phyloP scores from a whole-genome alignment of 2,113 vertebrate genomes.

The Ranitomeya variabilis region DNA sequence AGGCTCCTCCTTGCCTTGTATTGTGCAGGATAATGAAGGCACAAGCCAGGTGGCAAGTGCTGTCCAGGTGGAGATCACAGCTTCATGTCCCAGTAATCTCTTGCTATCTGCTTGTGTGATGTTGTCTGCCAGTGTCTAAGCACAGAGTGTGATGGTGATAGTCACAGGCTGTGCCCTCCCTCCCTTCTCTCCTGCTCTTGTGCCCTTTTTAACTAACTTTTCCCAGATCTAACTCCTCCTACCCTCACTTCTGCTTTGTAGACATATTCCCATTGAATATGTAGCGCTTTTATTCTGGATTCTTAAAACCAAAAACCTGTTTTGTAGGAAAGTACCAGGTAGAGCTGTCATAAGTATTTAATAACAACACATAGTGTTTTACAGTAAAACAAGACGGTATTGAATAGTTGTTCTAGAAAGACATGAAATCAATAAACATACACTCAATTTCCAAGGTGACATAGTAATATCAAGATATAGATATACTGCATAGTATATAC shows the following conservation, averaged over 20 bases:
- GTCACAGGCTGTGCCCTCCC: conserved; percentile 1
- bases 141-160: conserved; percentile 1
- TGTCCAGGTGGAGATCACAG: background rate
- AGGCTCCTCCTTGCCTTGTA: background rate
- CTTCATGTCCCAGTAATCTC: background rate
- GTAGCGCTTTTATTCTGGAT: background rate
- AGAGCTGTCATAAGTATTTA: background rate
- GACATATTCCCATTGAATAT: background rate
- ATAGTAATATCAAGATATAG: too few relatives aligned
- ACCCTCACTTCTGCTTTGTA: background rate
- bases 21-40: background rate
- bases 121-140: background rate
- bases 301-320: background rate
- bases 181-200: conserved; percentile 1
- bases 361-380: background rate
- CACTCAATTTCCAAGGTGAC: background rate
- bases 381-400: background rate
- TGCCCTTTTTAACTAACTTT: conserved; percentile 24
- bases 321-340: background rate
- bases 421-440: background rate
- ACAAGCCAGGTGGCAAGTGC: background rate
- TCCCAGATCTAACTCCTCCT: conserved; percentile 20
- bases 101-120: background rate
- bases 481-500: too few relatives aligned
- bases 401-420: background rate